Evolutionary conservation across 2,888 invertebrate species (phyloP).

Genomic region (Drosophila prolongata): DNA sequence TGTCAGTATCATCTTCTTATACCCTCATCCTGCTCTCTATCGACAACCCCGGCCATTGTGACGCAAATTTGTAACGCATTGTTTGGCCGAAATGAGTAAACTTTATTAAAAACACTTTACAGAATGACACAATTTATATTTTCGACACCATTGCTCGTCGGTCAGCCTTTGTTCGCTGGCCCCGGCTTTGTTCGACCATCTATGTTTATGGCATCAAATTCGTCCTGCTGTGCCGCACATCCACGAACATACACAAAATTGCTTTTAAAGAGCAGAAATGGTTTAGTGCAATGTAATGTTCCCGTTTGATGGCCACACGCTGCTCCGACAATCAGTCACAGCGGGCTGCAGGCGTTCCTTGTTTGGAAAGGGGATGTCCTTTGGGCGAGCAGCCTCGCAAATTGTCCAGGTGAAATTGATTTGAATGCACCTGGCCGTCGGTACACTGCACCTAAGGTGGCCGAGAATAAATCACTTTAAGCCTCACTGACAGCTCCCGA

Average conservation of each 20-base stretch:
- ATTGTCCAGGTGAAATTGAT: slow-evolving; percentile 34
- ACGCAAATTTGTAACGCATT: slow-evolving; percentile 69
- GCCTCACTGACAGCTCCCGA: slow-evolving; percentile 14
- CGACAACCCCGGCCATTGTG: slow-evolving; percentile 56
- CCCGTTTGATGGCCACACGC: slow-evolving; percentile 34
- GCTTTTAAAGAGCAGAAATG: slow-evolving; percentile 54
- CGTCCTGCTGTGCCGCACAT: slow-evolving; percentile 55
- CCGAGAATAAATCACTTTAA: slow-evolving; percentile 33
- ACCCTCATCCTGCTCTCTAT: not conserved
- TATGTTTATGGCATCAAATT: slow-evolving; percentile 13
- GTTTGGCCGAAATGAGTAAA: slow-evolving; percentile 53
- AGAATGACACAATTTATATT: slow-evolving; percentile 43
- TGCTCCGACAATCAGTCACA: slow-evolving; percentile 38
- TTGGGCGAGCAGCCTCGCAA: slow-evolving; percentile 17
- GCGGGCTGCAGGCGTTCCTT: slow-evolving; percentile 19
- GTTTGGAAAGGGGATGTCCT: slow-evolving; percentile 13
- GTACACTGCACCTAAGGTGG: slow-evolving; percentile 14
- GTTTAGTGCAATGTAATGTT: slow-evolving; percentile 45
- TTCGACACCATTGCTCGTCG: slow-evolving; percentile 18
- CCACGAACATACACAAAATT: slow-evolving; percentile 57
- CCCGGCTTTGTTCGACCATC: slow-evolving; percentile 8
- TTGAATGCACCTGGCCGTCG: slow-evolving; percentile 32
- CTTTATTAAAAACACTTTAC: slow-evolving; percentile 48
- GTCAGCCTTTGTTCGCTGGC: slow-evolving; percentile 17
- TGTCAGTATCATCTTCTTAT: slow-evolving; percentile 32